These are phyloP conservation scores for Lamellibrachia luymesi DNA, from an alignment of 1,140 invertebrate species.

Conservation along the genomic window DNA sequence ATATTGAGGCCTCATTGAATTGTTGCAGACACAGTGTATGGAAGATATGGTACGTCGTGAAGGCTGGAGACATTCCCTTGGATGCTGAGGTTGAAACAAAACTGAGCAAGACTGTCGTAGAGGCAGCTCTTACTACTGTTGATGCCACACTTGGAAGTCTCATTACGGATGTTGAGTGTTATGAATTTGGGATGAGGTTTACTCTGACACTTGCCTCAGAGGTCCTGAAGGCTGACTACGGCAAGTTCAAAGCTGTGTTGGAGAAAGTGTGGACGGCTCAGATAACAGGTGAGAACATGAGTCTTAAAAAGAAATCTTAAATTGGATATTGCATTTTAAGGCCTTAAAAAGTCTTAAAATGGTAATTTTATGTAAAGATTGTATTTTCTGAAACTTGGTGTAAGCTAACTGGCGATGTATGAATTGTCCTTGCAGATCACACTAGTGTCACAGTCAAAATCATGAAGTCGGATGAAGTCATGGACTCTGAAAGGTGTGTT, in stretches of 20 bases:
- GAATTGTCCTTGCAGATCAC: not conserved
- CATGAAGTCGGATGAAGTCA: not conserved
- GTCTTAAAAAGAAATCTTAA: too few species aligned
- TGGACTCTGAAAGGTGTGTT: not conserved
- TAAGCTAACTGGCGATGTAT: not conserved
- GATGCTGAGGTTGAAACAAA: not conserved
- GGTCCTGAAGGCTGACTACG: not conserved
- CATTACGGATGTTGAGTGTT: not conserved
- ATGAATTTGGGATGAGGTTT: not conserved
- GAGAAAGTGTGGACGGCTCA: not conserved
- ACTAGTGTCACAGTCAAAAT: not conserved
- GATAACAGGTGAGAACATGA: not conserved
- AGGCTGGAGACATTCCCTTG: not conserved
- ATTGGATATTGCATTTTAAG: too few species aligned
- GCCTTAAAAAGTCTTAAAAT: too few species aligned
- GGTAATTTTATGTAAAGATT: too few species aligned
- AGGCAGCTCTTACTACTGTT: not conserved
- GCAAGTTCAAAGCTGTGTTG: not conserved
- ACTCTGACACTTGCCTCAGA: not conserved
- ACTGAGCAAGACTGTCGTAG: not conserved
- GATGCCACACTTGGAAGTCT: not conserved
- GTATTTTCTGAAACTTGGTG: not conserved
- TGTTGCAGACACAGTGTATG: not conserved
- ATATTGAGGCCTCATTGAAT: not conserved
- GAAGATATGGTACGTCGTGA: not conserved